These are phyloP conservation scores for Drosophila ohnishii DNA, from an alignment of 1,140 invertebrate species.

Conservation along the genomic window DNA sequence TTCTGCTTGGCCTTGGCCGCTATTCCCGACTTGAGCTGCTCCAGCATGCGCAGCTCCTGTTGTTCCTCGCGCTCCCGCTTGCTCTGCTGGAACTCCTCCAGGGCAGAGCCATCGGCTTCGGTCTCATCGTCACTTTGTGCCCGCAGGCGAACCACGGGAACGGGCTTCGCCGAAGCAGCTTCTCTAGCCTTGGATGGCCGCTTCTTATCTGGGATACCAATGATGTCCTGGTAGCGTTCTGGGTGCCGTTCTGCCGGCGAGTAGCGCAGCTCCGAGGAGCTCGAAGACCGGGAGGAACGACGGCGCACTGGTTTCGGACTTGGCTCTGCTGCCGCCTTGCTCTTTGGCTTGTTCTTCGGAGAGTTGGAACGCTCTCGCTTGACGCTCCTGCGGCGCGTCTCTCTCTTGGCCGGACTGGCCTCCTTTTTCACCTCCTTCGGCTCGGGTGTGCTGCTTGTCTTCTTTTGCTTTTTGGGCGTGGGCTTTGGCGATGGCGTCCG, in stretches of 20 bases:
- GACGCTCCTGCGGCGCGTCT: slow-evolving; percentile 18
- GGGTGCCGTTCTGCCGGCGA: slow-evolving; percentile 87
- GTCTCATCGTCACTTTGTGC: slow-evolving; percentile 85
- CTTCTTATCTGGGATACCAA: slow-evolving; percentile 83
- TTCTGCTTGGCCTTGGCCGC: slow-evolving; percentile 86
- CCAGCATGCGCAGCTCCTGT: slow-evolving; percentile 86
- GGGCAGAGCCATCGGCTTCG: slow-evolving; percentile 29
- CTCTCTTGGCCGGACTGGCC: slow-evolving; percentile 36
- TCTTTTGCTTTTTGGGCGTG: slow-evolving; percentile 50
- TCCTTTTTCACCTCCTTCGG: slow-evolving; percentile 41
- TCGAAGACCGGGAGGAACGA: slow-evolving; percentile 48
- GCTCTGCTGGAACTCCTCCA: slow-evolving; percentile 83
- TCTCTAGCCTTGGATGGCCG: slow-evolving; percentile 37
- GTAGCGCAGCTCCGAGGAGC: slow-evolving; percentile 85
- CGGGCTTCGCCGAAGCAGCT: slow-evolving; percentile 56
- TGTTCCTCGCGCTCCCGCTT: slow-evolving; percentile 62
- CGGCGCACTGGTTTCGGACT: slow-evolving; percentile 47
- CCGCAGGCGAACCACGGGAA: slow-evolving; percentile 86
- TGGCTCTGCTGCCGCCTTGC: slow-evolving; percentile 38
- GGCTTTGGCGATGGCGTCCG: slow-evolving; percentile 53
- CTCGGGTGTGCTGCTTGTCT: slow-evolving; percentile 49
- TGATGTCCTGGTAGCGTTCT: slow-evolving; percentile 86
- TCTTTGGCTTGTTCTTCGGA: slow-evolving; percentile 46
- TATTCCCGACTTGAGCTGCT: slow-evolving; percentile 86
- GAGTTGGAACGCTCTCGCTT: slow-evolving; percentile 51